These are phyloP conservation scores for Congeria kusceri DNA, from an alignment of 2,888 invertebrate genomes.

Conservation along the genomic window DNA sequence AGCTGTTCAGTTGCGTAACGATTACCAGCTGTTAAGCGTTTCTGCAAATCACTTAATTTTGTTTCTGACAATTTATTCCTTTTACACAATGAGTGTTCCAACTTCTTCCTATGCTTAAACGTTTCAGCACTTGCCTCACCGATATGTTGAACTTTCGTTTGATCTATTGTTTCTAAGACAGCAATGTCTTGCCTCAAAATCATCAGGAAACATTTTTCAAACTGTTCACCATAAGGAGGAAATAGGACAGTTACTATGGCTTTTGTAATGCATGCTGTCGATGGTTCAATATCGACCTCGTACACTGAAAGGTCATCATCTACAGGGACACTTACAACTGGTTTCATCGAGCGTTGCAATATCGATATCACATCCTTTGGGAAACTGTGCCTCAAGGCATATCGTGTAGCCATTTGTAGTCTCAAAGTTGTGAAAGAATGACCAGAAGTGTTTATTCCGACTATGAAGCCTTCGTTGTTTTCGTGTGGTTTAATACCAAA, in stretches of 20 bases:
- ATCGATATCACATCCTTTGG: too few species aligned
- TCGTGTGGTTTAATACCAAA: not conserved
- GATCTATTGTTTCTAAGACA: constrained; percentile 3
- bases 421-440: too few species aligned
- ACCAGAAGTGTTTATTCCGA: not conserved
- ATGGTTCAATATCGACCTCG: not conserved
- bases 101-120: not conserved
- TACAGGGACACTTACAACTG: not conserved
- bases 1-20: not conserved
- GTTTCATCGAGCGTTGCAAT: not conserved
- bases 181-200: not conserved
- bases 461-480: not conserved
- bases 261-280: not conserved
- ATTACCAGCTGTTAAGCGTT: not conserved
- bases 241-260: not conserved
- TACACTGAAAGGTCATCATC: not conserved
- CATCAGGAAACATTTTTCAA: not conserved
- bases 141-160: not conserved
- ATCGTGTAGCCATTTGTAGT: too few species aligned
- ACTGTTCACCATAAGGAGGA: not conserved
- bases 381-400: too few species aligned
- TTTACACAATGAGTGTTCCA: not conserved
- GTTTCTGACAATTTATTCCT: not conserved
- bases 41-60: not conserved
- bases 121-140: not conserved